Evolutionary conservation across 2,888 invertebrate species (phyloP).

Genomic region (Mesorhabditis sp.): DNA sequence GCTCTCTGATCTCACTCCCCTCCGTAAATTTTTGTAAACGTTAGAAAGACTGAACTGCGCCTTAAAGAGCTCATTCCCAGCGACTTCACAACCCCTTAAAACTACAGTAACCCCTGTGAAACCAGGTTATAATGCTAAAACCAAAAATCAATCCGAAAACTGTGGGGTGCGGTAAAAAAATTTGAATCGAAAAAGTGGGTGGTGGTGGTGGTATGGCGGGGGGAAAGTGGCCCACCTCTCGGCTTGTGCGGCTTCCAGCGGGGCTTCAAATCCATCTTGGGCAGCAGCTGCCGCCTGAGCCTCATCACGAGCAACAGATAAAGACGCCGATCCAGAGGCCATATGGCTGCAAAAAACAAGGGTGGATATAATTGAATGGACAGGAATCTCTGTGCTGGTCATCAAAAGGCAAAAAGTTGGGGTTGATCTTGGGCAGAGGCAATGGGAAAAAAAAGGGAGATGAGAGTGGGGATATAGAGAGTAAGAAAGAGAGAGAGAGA

Average conservation of each 20-base stretch:
- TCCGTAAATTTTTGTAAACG: too few relatives aligned
- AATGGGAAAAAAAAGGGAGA: conserved; percentile 5
- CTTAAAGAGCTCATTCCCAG: too few relatives aligned
- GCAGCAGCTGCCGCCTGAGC: not conserved
- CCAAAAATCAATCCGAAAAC: not conserved
- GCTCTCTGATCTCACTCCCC: too few relatives aligned
- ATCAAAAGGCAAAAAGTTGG: not conserved
- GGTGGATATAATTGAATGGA: too few relatives aligned
- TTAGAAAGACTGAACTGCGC: too few relatives aligned
- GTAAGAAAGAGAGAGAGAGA: conserved; percentile 12
- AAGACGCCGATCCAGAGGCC: conserved; percentile 11
- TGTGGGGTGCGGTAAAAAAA: not conserved
- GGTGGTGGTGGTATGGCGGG: not conserved
- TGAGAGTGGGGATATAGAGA: conserved; percentile 14
- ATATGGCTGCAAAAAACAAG: conserved; percentile 1
- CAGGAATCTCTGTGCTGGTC: not conserved
- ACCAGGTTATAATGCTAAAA: too few relatives aligned
- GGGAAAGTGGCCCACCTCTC: not conserved
- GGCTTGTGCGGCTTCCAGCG: not conserved
- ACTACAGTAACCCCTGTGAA: too few relatives aligned
- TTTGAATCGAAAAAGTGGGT: not conserved
- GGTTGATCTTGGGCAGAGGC: not conserved
- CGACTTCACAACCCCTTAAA: too few relatives aligned
- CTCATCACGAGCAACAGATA: conserved; percentile 6
- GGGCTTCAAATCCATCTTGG: not conserved